These are phyloP conservation scores for Coecobrya sp. DNA, from an alignment of 2,888 invertebrate species.

Conservation along the genomic window DNA sequence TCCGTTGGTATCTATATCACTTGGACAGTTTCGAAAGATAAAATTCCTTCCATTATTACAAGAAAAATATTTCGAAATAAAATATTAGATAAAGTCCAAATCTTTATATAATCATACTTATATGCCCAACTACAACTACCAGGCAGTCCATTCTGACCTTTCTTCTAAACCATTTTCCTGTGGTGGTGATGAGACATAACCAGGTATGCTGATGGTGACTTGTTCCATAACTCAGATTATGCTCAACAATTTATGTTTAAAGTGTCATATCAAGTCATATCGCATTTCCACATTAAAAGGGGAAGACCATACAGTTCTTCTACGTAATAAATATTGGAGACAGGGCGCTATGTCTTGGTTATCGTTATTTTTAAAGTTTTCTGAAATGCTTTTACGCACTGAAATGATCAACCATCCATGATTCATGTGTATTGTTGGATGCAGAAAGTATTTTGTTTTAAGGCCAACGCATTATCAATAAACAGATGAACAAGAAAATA, in stretches of 20 bases:
- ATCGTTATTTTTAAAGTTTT: neutral
- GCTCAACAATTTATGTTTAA: constrained; percentile 13
- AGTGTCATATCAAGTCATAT: constrained; percentile 50
- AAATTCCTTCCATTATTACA: constrained; percentile 43
- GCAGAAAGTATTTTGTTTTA: neutral
- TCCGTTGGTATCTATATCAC: constrained; percentile 32
- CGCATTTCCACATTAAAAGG: constrained; percentile 23
- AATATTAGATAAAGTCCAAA: neutral
- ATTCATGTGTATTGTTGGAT: neutral
- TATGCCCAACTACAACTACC: neutral
- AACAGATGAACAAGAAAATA: neutral
- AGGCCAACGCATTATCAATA: neutral
- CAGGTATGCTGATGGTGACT: constrained; percentile 23
- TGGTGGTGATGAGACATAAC: constrained; percentile 50
- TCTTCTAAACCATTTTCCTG: no score
- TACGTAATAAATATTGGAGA: constrained; percentile 16
- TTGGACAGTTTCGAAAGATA: constrained; percentile 29
- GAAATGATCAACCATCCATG: no score
- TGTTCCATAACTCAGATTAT: constrained; percentile 18
- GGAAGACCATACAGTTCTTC: neutral
- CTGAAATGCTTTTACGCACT: neutral
- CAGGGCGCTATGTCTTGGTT: neutral
- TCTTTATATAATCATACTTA: neutral
- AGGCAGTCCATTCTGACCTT: neutral
- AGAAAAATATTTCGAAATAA: constrained; percentile 5